Evolutionary conservation across 2,797 vertebrate genomes (phyloP), one percentile per base, ranked within the genome.

Genomic region (Poecilia velifera): DNA sequence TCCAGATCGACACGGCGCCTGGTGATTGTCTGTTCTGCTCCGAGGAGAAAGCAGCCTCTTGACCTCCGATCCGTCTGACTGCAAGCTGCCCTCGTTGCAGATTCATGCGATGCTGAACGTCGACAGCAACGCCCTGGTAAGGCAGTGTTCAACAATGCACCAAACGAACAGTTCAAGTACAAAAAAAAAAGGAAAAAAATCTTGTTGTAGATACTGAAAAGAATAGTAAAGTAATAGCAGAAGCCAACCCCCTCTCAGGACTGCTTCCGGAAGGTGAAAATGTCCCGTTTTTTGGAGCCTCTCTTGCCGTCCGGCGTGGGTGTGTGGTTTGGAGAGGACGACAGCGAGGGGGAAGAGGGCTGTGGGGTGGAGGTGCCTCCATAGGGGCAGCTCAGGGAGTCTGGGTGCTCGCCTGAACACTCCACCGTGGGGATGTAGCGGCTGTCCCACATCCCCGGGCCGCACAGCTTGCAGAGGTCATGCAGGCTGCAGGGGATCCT

Each of bases 371-470:
- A 94, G 1, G 94, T 97, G 85, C 98, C 98, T 87, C 97, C 98
- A 0, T 97, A 99, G 0, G 98, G 98, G 92, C 98, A 99, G 95
- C 97, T 96, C 91, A 98, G 97, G 0, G 95, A 97, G 84, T 97
- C 97, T 0, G 94, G 91, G 91, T 99, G 98, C 76, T 98, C 96
- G 41, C 98, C 98, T 0, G 97, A 97, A 93, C 98, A 99, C 94
- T 99, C 98, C 90, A 99, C 97, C 0, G 98, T 94, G 0, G 98
- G 98, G 89, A 99, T 98, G 96, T 96, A 98, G 85, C 98, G 98
- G 0, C 98, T 99, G 95, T 99, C 98, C 98, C 98, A 99, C 98
- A 99, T 99, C 72, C 98, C 98, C 0, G 97, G 96, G 46, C 98
- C 97, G 0, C 98, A 99, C 80, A 98, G 95, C 95, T 96, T 97